Conservation (phyloP, 1,140 invertebrate species). For the Trissolcus basalis region DNA sequence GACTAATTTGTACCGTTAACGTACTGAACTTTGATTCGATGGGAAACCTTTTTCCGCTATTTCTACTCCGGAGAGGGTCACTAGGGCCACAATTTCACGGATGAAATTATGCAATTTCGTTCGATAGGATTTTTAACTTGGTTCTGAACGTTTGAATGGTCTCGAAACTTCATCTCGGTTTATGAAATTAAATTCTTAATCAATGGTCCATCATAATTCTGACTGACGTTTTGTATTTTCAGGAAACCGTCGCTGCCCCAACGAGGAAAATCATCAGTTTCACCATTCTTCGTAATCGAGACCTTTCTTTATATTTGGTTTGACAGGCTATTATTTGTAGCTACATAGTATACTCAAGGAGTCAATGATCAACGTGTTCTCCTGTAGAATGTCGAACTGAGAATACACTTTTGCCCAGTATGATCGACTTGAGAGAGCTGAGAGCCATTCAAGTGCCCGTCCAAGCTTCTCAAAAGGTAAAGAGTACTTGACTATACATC, state of each 20-base stretch:
- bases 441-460: constrained; percentile 52
- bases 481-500: constrained; percentile 48
- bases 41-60: constrained; percentile 25
- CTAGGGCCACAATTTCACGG: constrained; percentile 5
- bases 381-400: constrained; percentile 47
- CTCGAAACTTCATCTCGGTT: no score
- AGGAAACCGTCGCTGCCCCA: background rate
- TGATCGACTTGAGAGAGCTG: constrained; percentile 53
- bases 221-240: no score
- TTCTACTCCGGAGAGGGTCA: constrained; percentile 14
- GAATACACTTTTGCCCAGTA: constrained; percentile 45
- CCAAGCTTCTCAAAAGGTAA: constrained; percentile 55
- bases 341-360: constrained; percentile 13
- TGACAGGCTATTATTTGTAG: constrained; percentile 35
- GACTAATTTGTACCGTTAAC: constrained; percentile 41
- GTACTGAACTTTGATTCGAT: constrained; percentile 30
- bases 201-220: no score
- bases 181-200: no score
- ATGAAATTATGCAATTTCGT: constrained; percentile 5
- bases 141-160: no score
- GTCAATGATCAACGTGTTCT: constrained; percentile 48
- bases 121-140: no score
- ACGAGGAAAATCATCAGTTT: background rate
- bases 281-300: constrained; percentile 3
- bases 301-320: constrained; percentile 24